Base-by-base conservation (phyloP, 2,113 vertebrate species). In the Pyxicephalus adspersus region DNA sequence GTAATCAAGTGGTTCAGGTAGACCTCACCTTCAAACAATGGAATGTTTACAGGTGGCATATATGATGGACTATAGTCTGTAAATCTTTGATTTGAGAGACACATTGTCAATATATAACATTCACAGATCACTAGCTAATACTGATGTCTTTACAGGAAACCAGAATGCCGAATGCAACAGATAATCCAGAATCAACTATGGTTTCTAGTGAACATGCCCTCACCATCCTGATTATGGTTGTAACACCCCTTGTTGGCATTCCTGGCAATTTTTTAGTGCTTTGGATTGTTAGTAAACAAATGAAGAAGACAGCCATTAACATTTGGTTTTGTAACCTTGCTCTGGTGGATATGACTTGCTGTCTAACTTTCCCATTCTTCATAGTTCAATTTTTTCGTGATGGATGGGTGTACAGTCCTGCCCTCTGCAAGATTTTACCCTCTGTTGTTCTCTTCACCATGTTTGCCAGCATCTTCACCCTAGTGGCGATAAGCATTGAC, bases 251-350 rank as follows among this genome's bases (percentile, higher is more conserved):
- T 25, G 28, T 90, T 60, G 95, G 94, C 1, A 25, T 95, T 52
- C 89, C 90, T 0, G 93, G 94, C 50, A 96, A 95, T 2, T 87
- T 87, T 7, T 26, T 96, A 65, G 94, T 96, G 17, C 83, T 96
- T 25, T 96, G 94, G 93, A 86, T 95, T 19, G 87, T 90, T 45
- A 88, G 91, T 8, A 11, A 91, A 34, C 95, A 94, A 87, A 94
- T 95, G 92, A 92, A 87, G 77, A 86, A 71, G 50, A 93, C 94
- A 0, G 89, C 94, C 66, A 95, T 92, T 84, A 90, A 87, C 0
- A 28, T 90, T 13, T 96, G 94, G 95, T 94, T 95, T 68, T 85
- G 95, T 50, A 93, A 96, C 60, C 91, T 95, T 60, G 93, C 95
- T 0, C 58, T 89, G 28, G 94, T 94, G 0, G 95, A 96, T 52